Base-by-base conservation (phyloP, 1,140 invertebrate species). In the Cotesia typhae region DNA sequence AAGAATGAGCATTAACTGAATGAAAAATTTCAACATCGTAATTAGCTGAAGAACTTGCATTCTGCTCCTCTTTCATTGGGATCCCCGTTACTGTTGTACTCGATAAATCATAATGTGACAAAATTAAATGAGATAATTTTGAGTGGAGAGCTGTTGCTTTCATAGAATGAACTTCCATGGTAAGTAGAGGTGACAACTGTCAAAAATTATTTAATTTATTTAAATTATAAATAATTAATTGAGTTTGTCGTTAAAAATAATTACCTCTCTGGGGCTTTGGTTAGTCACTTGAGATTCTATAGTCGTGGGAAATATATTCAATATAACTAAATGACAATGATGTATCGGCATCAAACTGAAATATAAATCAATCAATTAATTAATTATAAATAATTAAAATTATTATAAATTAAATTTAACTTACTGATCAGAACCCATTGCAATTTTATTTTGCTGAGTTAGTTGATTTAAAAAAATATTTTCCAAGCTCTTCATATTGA, bases 1-100 rank as follows among this genome's bases (percentile, higher is more conserved):
- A 91, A 0, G 91, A 89, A 83, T 98, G 96, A 0, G 96, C 95
- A 12, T 91, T 90, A 1, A 91, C 90, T 0, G 94, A 91, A 84
- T 99, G 97, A 76, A 97, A 93, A 57, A 99, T 94, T 85, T 98
- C 96, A 0, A 99, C 97, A 84, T 99, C 97, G 83, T 99, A 99
- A 88, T 99, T 99, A 1, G 96, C 96, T 63, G 96, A 98, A 0
- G 96, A 98, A 84, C 94, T 96, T 0, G 97, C 96, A 87, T 98
- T 99, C 88, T 98, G 97, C 87, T 99, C 97, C 88, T 99, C 97
- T 88, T 99, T 99, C 97, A 99, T 99, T 4, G 97, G 97, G 80
- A 99, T 99, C 37, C 96, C 97, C 35, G 96, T 99, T 0, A 99
- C 96, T 1, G 96, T 98, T 10, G 97, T 98, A 67, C 94, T 96